Evolutionary conservation across 35 echinoderm and acorn worm species (phyloP).

Genomic region (Heliocidaris tuberculata): DNA sequence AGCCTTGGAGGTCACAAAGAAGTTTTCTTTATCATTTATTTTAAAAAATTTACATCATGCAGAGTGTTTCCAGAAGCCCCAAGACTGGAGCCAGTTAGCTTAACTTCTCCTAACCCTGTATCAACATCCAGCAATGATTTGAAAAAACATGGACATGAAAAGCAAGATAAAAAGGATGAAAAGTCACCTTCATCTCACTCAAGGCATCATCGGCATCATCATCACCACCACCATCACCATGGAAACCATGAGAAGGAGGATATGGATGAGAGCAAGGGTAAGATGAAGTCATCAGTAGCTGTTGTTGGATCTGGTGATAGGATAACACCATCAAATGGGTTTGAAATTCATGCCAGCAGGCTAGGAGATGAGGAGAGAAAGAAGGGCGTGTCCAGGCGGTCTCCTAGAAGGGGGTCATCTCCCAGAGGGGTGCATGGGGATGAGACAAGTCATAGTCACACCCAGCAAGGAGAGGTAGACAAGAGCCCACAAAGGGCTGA

Average conservation of each 20-base stretch:
- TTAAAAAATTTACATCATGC: neutral
- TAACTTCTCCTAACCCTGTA: neutral
- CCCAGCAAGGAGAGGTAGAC: neutral
- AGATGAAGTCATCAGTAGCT: conserved; percentile 22
- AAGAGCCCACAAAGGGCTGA: neutral
- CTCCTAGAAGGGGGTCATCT: neutral
- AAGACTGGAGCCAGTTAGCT: conserved; percentile 11
- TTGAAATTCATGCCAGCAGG: neutral
- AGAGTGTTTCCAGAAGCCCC: conserved; percentile 60
- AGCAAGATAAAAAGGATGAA: neutral
- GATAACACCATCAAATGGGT: neutral
- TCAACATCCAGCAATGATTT: conserved; percentile 8
- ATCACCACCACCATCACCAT: conserved; percentile 35
- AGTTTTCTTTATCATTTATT: neutral
- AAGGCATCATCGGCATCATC: conserved; percentile 3
- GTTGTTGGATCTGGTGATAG: neutral
- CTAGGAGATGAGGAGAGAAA: neutral
- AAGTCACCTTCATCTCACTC: neutral
- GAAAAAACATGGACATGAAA: conserved; percentile 14
- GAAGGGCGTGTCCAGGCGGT: neutral
- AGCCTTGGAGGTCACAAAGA: neutral
- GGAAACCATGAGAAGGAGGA: neutral
- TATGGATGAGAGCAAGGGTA: neutral
- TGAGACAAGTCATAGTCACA: neutral
- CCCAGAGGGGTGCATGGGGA: neutral